Evolutionary conservation across 2,113 vertebrate species (phyloP).

Genomic region (Glaucidium brasilianum): DNA sequence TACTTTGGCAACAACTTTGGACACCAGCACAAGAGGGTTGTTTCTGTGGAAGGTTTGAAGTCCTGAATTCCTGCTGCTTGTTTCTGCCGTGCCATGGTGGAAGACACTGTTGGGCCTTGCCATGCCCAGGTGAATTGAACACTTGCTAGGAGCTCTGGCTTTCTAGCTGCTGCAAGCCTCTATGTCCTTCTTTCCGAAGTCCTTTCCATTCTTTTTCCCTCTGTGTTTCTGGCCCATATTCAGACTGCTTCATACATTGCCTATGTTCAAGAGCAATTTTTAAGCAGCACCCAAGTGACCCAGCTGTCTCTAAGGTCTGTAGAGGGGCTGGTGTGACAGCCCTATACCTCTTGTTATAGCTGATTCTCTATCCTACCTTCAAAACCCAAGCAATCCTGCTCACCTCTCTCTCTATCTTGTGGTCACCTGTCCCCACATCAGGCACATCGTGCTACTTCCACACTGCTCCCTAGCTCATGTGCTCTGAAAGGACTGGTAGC

Average conservation of each 20-base stretch:
- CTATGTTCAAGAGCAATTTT: not conserved
- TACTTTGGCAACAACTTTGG: not conserved
- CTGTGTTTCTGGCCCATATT: not conserved
- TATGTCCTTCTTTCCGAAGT: not conserved
- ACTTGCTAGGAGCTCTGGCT: not conserved
- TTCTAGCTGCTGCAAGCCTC: not conserved
- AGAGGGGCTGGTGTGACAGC: not conserved
- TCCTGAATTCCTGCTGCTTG: not conserved
- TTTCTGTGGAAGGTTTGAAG: not conserved
- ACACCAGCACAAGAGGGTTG: not conserved
- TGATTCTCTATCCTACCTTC: not conserved
- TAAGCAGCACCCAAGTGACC: not conserved
- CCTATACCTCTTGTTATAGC: not conserved
- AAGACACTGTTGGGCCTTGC: not conserved
- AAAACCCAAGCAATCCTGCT: not conserved
- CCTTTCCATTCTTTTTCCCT: not conserved
- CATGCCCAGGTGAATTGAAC: fast-evolving
- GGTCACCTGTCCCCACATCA: not conserved
- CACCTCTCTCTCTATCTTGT: not conserved
- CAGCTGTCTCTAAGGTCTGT: not conserved
- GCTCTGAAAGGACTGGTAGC: not conserved
- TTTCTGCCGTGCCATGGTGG: not conserved
- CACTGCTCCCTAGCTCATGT: not conserved
- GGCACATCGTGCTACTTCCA: not conserved
- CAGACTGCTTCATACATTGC: not conserved